Evolutionary conservation across 2,888 invertebrate species (phyloP).

Genomic region (Oxytorus armatus): DNA sequence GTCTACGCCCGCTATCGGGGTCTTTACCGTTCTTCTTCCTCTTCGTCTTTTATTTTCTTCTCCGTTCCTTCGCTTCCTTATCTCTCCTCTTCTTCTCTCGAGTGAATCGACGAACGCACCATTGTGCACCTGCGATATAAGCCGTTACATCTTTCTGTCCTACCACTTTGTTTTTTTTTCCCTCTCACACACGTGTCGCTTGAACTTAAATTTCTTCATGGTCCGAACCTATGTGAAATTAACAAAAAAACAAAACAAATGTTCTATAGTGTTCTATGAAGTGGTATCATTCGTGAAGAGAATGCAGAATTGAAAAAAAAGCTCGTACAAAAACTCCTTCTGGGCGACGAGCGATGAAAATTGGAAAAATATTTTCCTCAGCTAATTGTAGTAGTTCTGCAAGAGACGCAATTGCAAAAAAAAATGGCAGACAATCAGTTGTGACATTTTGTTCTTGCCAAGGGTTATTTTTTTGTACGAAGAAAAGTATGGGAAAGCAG

Average conservation of each 20-base stretch:
- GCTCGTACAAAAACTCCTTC: background rate
- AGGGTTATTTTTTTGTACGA: background rate
- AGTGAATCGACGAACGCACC: conserved; percentile 33
- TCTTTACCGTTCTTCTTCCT: conserved; percentile 71
- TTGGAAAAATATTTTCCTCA: background rate
- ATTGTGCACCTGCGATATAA: conserved; percentile 58
- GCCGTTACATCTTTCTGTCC: conserved; percentile 50
- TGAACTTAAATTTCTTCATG: background rate
- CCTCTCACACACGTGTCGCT: conserved; percentile 35
- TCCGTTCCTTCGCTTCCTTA: conserved; percentile 48
- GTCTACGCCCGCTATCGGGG: conserved; percentile 76
- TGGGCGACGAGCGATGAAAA: background rate
- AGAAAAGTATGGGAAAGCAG: conserved; percentile 32
- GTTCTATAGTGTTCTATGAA: no score
- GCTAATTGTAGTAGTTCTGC: background rate
- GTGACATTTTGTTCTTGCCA: background rate
- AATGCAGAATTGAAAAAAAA: no score
- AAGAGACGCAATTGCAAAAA: background rate
- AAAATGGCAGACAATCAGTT: conserved; percentile 4
- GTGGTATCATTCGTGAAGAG: no score
- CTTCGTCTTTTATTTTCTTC: conserved; percentile 49
- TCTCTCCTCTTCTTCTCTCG: conserved; percentile 33
- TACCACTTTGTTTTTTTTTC: conserved; percentile 11
- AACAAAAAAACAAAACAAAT: background rate
- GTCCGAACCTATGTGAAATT: background rate